Conservation (phyloP, 2,113 vertebrate species). For the Origma solitaria region DNA sequence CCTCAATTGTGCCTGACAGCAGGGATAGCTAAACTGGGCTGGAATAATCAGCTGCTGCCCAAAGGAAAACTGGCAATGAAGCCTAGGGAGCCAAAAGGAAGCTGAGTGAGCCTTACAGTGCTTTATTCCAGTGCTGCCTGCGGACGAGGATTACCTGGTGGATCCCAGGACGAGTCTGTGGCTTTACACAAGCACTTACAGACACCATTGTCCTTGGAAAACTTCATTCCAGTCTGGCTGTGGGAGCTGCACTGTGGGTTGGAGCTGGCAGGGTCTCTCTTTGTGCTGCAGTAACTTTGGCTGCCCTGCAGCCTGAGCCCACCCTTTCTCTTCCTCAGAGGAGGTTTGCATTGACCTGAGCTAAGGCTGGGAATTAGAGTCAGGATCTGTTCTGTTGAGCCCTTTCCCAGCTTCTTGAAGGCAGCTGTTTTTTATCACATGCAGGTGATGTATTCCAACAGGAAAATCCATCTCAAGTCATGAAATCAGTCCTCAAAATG, state of each 20-base stretch:
- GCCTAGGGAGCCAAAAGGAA: neutral
- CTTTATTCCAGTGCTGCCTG: neutral
- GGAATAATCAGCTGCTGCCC: neutral
- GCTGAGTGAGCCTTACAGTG: neutral
- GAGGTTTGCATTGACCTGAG: neutral
- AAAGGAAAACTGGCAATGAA: neutral
- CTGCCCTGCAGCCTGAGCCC: neutral
- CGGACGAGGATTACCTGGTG: neutral
- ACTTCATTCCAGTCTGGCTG: neutral
- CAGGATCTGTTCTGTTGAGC: neutral
- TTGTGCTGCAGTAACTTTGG: neutral
- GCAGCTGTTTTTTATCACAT: neutral
- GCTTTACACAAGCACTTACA: neutral
- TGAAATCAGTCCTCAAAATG: neutral
- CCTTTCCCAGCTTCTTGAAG: neutral
- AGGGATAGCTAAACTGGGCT: neutral
- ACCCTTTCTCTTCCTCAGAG: neutral
- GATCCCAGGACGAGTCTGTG: neutral
- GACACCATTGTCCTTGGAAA: neutral
- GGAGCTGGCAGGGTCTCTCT: neutral
- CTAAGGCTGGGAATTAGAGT: neutral
- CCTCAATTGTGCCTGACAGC: neutral
- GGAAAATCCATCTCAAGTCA: neutral
- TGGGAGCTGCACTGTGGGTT: neutral
- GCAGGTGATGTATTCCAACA: neutral